Percentiles rank a stretch among this genome's conserved stretches.
Evolutionary conservation across 1,140 invertebrate species (phyloP).

Genomic region (Dryas iulia): DNA sequence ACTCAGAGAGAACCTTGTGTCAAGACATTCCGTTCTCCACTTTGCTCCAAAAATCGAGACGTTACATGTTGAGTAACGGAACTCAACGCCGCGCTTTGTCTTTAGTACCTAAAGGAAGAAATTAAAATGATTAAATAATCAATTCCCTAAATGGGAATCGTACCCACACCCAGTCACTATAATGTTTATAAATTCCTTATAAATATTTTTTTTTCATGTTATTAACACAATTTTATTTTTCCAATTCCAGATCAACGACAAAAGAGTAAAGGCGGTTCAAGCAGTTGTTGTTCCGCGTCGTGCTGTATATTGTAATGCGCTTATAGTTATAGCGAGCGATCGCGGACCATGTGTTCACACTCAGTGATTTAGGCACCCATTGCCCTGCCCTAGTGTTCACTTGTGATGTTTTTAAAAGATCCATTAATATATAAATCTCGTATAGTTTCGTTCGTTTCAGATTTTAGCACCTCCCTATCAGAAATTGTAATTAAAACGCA

Average conservation of each 20-base stretch:
- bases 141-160: too few relatives aligned
- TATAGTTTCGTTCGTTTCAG: not conserved
- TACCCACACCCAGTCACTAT: too few relatives aligned
- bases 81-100: too few relatives aligned
- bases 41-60: too few relatives aligned
- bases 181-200: not conserved
- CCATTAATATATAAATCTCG: slow-evolving; percentile 1
- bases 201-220: not conserved
- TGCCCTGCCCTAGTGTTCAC: slow-evolving; percentile 19
- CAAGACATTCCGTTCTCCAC: too few relatives aligned
- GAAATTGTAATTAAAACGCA: slow-evolving; percentile 42
- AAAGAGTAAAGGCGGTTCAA: slow-evolving; percentile 95
- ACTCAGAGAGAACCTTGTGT: too few relatives aligned
- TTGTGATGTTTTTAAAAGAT: slow-evolving; percentile 64
- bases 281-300: slow-evolving; percentile 94
- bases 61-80: too few relatives aligned
- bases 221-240: slow-evolving; percentile 27
- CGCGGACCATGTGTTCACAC: slow-evolving; percentile 68
- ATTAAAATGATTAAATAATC: too few relatives aligned
- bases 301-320: slow-evolving; percentile 93
- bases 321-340: slow-evolving; percentile 28
- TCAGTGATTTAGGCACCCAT: slow-evolving; percentile 62
- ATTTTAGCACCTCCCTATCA: slow-evolving; percentile 37
- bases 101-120: too few relatives aligned
- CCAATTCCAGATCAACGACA: slow-evolving; percentile 93